Evolutionary conservation across 2,888 invertebrate genomes (phyloP), one percentile per base, ranked within the genome.

Genomic region (Chalcosyrphus nemorum): DNA sequence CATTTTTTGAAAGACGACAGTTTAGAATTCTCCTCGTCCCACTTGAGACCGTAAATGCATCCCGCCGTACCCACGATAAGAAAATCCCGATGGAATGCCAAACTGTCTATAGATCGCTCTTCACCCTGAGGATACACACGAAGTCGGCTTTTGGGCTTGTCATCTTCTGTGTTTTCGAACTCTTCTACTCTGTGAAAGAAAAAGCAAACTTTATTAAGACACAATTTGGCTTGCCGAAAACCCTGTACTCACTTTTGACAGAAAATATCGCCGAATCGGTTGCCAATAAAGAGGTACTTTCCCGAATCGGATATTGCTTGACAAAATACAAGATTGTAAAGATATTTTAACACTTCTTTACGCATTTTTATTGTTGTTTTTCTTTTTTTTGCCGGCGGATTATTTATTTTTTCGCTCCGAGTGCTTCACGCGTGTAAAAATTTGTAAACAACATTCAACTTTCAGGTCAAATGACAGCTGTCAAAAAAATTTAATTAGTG

Each of bases 281-380:
- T 97, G 15, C 96, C 97, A 86, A 95, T 95, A 74, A 95, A 93
- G 65, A 98, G 93, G 91, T 94, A 97, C 89, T 95, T 95, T 4
- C 97, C 96, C 89, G 96, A 96, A 0, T 95, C 95, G 0, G 97
- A 97, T 91, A 96, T 95, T 1, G 95, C 93, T 92, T 97, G 97
- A 27, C 95, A 94, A 85, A 96, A 92, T 54, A 97, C 94, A 38
- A 97, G 96, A 86, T 96, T 97, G 88, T 97, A 97, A 87, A 94
- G 87, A 3, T 88, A 86, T 75, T 91, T 91, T 17, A 89, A 74
- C 35, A 90, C 88, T 50, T 81, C 87, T 75, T 89, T 87, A 9
- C 87, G 88, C 88, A 89, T 89, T 17, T 78, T 86, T 35, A 5
- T 15, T n/a, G 24, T 11, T 61, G 15, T 17, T n/a, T 27, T 24